phyloP scores from a whole-genome alignment of 2,888 invertebrate species.

The Agrilus cyanescens region DNA sequence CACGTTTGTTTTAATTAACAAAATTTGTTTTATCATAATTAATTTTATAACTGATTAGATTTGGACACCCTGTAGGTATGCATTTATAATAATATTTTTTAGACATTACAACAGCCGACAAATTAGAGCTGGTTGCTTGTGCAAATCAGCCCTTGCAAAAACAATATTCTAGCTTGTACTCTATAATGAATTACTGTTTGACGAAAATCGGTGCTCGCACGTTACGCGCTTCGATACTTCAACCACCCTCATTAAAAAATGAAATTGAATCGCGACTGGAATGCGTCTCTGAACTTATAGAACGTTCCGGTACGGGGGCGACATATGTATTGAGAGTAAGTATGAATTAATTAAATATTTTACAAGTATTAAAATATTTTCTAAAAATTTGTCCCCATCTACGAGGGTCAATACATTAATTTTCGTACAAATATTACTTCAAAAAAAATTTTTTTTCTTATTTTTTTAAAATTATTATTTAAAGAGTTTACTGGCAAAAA shows the following conservation, averaged over 20 bases:
- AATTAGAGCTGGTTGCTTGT: slow-evolving; percentile 57
- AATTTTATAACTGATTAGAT: too few relatives aligned
- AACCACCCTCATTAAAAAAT: slow-evolving; percentile 58
- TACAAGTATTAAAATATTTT: too few relatives aligned
- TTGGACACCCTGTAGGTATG: too few relatives aligned
- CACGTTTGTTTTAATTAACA: too few relatives aligned
- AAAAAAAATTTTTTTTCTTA: too few relatives aligned
- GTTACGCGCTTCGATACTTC: slow-evolving; percentile 67
- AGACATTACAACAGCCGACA: slow-evolving; percentile 75
- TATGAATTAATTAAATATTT: too few relatives aligned
- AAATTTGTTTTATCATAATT: too few relatives aligned
- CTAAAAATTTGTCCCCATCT: too few relatives aligned
- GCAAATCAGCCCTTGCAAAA: slow-evolving; percentile 37
- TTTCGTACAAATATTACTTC: too few relatives aligned
- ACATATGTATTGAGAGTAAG: slow-evolving; percentile 45
- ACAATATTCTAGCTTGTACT: slow-evolving; percentile 45
- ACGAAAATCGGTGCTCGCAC: slow-evolving; percentile 66
- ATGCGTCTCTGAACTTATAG: slow-evolving; percentile 64
- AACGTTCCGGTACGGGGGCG: slow-evolving; percentile 50
- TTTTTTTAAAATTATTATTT: slow-evolving; percentile 14
- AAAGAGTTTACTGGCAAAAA: slow-evolving; percentile 50
- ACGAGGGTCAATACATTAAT: too few relatives aligned
- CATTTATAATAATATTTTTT: slow-evolving; percentile 17
- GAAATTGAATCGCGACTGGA: slow-evolving; percentile 59
- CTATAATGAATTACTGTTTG: slow-evolving; percentile 54